Percentiles rank a stretch among this genome's conserved stretches.
Conservation (phyloP, 2,797 vertebrate species). For the Eulemur mongoz region DNA sequence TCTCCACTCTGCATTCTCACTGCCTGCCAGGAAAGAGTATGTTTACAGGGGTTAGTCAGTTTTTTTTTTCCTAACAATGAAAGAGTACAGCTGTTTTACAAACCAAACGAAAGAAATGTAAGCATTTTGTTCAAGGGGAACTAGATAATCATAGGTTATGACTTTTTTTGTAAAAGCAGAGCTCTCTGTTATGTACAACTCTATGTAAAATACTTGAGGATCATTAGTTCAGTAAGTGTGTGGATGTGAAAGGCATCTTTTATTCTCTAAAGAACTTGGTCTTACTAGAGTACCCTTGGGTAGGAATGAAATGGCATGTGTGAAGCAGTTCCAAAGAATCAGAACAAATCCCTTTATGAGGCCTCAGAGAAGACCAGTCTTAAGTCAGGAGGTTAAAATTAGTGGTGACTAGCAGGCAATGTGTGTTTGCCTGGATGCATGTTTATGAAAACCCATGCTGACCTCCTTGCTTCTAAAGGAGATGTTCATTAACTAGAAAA, state of each 20-base stretch:
- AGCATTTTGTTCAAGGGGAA: background rate
- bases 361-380: background rate
- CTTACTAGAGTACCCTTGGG: background rate
- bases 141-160: background rate
- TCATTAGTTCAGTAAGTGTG: background rate
- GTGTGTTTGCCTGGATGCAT: background rate
- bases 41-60: background rate
- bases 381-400: background rate
- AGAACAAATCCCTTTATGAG: slow-evolving; percentile 37
- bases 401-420: background rate
- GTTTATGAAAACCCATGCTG: background rate
- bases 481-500: background rate
- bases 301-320: background rate
- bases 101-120: background rate
- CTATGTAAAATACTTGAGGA: background rate
- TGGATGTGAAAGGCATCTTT: background rate
- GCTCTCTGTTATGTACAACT: background rate
- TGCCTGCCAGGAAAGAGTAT: background rate
- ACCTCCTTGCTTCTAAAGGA: slow-evolving; percentile 9
- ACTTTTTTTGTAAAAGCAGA: background rate
- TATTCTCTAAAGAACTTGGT: background rate
- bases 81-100: background rate
- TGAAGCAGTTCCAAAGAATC: slow-evolving; percentile 7
- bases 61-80: background rate
- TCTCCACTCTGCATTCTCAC: background rate